Evolutionary conservation across 1,140 invertebrate species (phyloP).

Genomic region (Teleogryllus occipitalis): DNA sequence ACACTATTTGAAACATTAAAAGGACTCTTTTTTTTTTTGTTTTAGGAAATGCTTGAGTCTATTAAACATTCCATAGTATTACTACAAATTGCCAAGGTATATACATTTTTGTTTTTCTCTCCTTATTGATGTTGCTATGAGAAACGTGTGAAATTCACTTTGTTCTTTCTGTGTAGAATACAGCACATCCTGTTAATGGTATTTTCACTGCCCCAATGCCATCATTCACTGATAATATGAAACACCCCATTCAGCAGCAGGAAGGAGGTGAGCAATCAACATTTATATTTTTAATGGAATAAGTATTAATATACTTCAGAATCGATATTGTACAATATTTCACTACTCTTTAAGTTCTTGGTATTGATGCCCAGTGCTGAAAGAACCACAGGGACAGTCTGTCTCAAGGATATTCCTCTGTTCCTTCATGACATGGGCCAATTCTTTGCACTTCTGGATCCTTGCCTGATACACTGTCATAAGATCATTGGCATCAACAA

Average conservation of each 20-base stretch:
- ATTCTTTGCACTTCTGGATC: too few species aligned
- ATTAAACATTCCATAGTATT: constrained; percentile 96
- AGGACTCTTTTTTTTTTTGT: constrained; percentile 22
- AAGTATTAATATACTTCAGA: not conserved
- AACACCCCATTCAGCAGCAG: not conserved
- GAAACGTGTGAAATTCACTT: too few species aligned
- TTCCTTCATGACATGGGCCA: too few species aligned
- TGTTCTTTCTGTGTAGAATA: constrained; percentile 49
- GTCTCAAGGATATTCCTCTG: too few species aligned
- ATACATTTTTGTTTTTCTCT: constrained; percentile 20
- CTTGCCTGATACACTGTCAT: too few species aligned
- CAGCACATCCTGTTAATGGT: constrained; percentile 78
- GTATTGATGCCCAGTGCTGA: too few species aligned
- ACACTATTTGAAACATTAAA: not conserved
- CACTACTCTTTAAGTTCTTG: too few species aligned
- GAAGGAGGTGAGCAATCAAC: not conserved
- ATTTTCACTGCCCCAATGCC: constrained; percentile 45
- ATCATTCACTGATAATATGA: not conserved
- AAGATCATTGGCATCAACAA: too few species aligned
- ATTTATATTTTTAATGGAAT: not conserved
- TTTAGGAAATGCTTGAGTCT: constrained; percentile 77
- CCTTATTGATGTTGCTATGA: not conserved
- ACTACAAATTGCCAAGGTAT: constrained; percentile 93
- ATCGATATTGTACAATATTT: not conserved
- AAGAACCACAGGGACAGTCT: too few species aligned